Percentiles rank a stretch among this genome's conserved stretches.
Evolutionary conservation across 2,888 invertebrate species (phyloP).

Genomic region (Xestia rhomboidea): DNA sequence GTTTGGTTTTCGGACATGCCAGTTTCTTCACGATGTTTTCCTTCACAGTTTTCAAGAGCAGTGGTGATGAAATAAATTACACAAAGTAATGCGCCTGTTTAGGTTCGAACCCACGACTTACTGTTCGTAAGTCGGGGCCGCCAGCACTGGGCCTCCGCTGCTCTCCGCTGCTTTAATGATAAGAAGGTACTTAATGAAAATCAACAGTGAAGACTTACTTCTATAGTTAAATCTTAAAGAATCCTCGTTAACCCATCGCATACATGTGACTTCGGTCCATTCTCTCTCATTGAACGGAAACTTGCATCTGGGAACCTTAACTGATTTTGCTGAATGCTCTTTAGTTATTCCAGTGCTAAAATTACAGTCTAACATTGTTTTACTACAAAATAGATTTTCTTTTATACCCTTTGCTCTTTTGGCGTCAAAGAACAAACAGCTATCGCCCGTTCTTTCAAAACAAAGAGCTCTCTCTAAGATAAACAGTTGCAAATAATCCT

Average conservation of each 20-base stretch:
- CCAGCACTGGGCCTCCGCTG: too few relatives aligned
- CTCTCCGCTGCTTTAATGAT: too few relatives aligned
- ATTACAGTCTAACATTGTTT: background rate
- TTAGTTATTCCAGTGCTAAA: background rate
- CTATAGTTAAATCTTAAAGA: background rate
- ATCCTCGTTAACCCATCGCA: background rate
- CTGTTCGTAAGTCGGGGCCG: too few relatives aligned
- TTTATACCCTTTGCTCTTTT: background rate
- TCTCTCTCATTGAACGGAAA: background rate
- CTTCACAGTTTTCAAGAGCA: too few relatives aligned
- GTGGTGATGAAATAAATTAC: too few relatives aligned
- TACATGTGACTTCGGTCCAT: background rate
- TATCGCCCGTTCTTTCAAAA: background rate
- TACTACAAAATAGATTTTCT: background rate
- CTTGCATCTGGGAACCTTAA: background rate
- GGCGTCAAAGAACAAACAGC: conserved; percentile 14
- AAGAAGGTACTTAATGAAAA: background rate
- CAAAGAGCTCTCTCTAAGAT: conserved; percentile 28
- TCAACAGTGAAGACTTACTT: background rate
- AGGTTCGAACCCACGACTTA: too few relatives aligned
- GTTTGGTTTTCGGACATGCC: too few relatives aligned
- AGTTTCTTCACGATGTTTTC: too few relatives aligned
- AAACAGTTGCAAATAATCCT: conserved; percentile 45
- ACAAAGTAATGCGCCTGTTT: too few relatives aligned
- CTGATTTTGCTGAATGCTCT: background rate